Base-by-base conservation (phyloP, 2,797 vertebrate genomes). In the Percopsis omiscomaycus region DNA sequence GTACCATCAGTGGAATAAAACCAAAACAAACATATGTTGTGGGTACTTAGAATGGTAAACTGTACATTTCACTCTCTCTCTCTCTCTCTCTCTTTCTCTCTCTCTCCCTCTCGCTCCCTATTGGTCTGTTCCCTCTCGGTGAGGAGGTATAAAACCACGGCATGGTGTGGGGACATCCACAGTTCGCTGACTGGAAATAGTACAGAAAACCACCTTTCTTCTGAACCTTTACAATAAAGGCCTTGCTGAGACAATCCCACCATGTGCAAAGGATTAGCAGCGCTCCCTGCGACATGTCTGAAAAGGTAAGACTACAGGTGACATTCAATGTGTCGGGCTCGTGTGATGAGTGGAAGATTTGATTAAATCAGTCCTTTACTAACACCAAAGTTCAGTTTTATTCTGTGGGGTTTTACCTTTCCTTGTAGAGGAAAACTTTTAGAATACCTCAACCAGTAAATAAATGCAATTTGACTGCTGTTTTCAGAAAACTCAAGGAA, bases 191-290 rank as follows among this genome's bases (percentile, higher is more conserved):
- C 63, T 59, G 42, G n/a, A 77, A 45, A 59, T 65, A 47, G 72
- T 59, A 68, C 45, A 52, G 55, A 37, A 59, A 71, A 64, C 52
- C 64, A 5, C 55, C 29, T 14, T 55, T 46, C 64, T 32, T 30
- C 55, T 55, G 46, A 57, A 11, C 49, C n/a, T 49, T 27, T 44
- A 70, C 78, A 77, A 78, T 22, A 11, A 27, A 27, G 5, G 10
- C 32, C 37, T 42, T 4, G 22, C 42, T 37, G 32, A 14, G 37
- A 57, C n/a, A 4, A 16, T 69, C 70, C 87, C 82, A 91, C 81
- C 83, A 98, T 98, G 96, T 98, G 96, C 84, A 96, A 95, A 85
- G 96, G 96, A 86, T 94, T 97, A 0, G 93, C 94, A 27, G 93
- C 94, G 0, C 93, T 97, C 53, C 95, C 96, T 30, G 94, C 95